Conservation (phyloP, 1,140 invertebrate species). For the Maniola jurtina region DNA sequence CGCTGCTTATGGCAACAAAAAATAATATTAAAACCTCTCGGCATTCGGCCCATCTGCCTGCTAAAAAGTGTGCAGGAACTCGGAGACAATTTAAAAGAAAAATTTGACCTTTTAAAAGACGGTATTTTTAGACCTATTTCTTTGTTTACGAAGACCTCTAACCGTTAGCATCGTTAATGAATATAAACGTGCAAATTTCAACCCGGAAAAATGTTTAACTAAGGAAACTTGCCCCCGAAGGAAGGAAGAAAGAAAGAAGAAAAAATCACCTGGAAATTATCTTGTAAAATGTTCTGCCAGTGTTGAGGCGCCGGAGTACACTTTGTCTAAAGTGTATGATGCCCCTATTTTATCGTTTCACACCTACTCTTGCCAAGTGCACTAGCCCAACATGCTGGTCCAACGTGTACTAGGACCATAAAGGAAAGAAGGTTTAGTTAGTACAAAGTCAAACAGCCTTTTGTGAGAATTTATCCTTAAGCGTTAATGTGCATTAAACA, state of each 20-base stretch:
- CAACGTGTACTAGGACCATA: neutral
- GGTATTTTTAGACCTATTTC: conserved; percentile 1
- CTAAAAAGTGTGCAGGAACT: conserved; percentile 12
- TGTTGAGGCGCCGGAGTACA: too few species aligned
- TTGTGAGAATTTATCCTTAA: neutral
- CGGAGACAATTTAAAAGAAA: neutral
- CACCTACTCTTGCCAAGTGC: too few species aligned
- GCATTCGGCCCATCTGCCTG: conserved; percentile 15
- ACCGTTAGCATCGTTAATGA: neutral
- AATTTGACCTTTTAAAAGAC: conserved; percentile 1
- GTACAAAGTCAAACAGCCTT: neutral
- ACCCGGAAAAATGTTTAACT: too few species aligned
- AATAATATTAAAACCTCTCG: conserved; percentile 17
- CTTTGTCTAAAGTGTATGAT: too few species aligned
- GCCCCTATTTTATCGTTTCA: too few species aligned
- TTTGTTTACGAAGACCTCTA: neutral
- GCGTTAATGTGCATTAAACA: neutral
- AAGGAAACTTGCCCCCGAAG: too few species aligned
- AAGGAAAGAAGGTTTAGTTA: neutral
- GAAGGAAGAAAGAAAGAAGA: neutral
- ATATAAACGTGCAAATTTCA: too few species aligned
- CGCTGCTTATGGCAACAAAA: conserved; percentile 35
- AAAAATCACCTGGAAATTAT: neutral
- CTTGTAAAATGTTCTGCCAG: too few species aligned
- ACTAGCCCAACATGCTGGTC: too few species aligned